Percentiles rank a stretch among this genome's conserved stretches.
Conservation (phyloP, 2,888 invertebrate species). For the Plutella xylostella region DNA sequence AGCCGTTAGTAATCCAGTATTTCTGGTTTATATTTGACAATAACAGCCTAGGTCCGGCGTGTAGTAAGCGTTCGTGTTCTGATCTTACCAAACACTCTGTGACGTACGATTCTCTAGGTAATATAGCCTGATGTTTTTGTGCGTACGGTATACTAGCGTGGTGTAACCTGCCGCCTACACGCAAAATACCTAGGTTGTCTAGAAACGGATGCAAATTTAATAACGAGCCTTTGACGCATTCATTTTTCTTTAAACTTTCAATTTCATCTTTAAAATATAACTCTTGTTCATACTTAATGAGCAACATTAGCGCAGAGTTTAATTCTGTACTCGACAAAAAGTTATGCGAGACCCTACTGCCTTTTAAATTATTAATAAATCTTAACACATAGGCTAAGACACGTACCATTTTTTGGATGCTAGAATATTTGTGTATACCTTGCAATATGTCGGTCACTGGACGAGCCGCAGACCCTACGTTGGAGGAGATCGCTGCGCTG, state of each 20-base stretch:
- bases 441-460: too few relatives aligned
- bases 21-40: slow-evolving; percentile 11
- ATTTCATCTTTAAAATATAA: background rate
- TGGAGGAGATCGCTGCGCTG: too few relatives aligned
- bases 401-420: too few relatives aligned
- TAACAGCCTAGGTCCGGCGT: slow-evolving; percentile 11
- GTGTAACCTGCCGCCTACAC: background rate
- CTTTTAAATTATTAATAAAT: too few relatives aligned
- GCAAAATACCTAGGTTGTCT: background rate
- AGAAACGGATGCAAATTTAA: background rate
- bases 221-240: background rate
- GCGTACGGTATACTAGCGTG: background rate
- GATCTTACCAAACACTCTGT: background rate
- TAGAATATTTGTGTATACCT: too few relatives aligned
- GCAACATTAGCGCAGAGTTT: background rate
- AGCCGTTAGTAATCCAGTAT: slow-evolving; percentile 17
- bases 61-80: slow-evolving; percentile 12
- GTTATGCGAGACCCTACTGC: too few relatives aligned
- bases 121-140: slow-evolving; percentile 1
- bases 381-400: too few relatives aligned
- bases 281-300: background rate
- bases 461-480: too few relatives aligned
- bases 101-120: background rate
- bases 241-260: too few relatives aligned
- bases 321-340: background rate